A percentile compares a stretch with the other conserved stretches of the same genome.
These are phyloP conservation scores for Pteropus alecto DNA, from an alignment of 2,113 vertebrate genomes.

Conservation along the genomic window DNA sequence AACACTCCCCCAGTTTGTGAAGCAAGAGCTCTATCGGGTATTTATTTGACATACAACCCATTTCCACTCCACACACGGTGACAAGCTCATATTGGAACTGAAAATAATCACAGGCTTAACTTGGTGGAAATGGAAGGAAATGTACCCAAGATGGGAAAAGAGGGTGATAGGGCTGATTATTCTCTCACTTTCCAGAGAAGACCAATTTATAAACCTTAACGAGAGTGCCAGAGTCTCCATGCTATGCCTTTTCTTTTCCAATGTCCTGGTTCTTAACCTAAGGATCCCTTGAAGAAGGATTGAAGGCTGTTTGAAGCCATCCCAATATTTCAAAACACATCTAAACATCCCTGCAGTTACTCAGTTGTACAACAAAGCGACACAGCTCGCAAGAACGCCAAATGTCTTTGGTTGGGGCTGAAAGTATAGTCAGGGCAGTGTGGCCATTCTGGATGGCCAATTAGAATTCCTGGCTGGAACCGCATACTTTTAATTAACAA, in stretches of 20 bases:
- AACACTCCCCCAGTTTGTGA: not conserved
- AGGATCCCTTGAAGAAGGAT: not conserved
- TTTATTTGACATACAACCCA: not conserved
- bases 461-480: not conserved
- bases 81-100: constrained; percentile 9
- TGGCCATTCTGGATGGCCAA: not conserved
- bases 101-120: constrained; percentile 21
- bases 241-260: not conserved
- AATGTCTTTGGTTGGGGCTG: not conserved
- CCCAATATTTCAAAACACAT: not conserved
- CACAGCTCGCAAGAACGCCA: too few species aligned
- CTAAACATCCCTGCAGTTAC: not conserved
- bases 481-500: not conserved
- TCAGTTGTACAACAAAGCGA: not conserved
- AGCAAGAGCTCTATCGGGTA: not conserved
- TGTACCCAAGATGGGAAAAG: not conserved
- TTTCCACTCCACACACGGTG: not conserved
- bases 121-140: constrained; percentile 23
- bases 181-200: constrained; percentile 4
- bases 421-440: not conserved
- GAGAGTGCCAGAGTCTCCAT: not conserved
- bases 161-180: not conserved
- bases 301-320: not conserved
- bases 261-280: not conserved
- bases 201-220: not conserved